A percentile compares a stretch with the other conserved stretches of the same genome.
phyloP scores from a whole-genome alignment of 2,113 vertebrate genomes.

The Clarias batrachus region DNA sequence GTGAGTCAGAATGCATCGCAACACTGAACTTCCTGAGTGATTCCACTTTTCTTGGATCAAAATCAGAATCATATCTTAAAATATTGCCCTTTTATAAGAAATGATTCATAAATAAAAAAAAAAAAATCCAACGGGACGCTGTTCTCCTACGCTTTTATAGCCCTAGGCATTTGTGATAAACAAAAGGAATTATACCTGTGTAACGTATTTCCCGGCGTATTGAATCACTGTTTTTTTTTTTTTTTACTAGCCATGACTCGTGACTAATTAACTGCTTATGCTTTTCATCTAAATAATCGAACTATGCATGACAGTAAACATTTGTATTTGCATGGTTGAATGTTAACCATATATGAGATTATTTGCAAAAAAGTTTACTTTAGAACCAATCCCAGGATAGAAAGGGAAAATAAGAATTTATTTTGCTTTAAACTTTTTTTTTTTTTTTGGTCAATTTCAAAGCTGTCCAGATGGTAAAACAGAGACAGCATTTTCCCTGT shows the following conservation, averaged over 20 bases:
- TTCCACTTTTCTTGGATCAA: background rate
- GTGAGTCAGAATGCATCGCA: background rate
- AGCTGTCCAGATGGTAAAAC: background rate
- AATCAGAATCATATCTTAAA: background rate
- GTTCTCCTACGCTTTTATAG: background rate
- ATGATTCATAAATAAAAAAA: too few relatives aligned
- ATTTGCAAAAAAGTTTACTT: background rate
- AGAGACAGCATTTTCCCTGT: background rate
- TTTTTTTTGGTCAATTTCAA: background rate
- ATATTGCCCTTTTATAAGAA: background rate
- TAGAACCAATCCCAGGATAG: background rate
- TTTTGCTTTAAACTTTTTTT: background rate
- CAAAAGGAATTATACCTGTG: background rate
- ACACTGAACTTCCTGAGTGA: background rate
- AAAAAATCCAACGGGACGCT: background rate
- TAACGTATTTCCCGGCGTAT: background rate
- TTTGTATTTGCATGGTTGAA: background rate
- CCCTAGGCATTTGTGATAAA: background rate
- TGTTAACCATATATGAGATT: background rate
- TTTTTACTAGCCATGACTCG: background rate
- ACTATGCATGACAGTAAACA: background rate
- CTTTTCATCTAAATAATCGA: background rate
- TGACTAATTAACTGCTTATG: background rate
- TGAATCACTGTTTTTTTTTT: background rate
- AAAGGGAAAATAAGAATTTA: background rate